Evolutionary conservation across 2,888 invertebrate species (phyloP).

Genomic region (Drosophila prostipennis): DNA sequence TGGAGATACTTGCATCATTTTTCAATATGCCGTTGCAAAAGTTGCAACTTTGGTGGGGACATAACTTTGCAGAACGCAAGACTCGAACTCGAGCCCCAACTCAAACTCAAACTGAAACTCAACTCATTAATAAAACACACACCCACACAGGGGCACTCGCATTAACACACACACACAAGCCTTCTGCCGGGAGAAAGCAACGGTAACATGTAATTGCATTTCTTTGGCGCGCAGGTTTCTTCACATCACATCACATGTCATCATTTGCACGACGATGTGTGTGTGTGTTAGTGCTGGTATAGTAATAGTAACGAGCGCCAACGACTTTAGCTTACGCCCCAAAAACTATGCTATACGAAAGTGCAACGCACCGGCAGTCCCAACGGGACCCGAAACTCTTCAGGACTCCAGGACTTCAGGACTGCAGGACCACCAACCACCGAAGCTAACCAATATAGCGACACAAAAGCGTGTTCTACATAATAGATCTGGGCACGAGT

Average conservation of each 20-base stretch:
- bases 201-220: constrained; percentile 74
- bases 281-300: constrained; percentile 36
- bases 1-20: constrained; percentile 70
- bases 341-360: constrained; percentile 70
- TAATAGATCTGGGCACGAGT: constrained; percentile 55
- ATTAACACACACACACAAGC: constrained; percentile 38
- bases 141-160: constrained; percentile 25
- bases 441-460: constrained; percentile 55
- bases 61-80: constrained; percentile 28
- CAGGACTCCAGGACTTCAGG: constrained; percentile 15
- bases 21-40: constrained; percentile 73
- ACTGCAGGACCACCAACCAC: constrained; percentile 39
- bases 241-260: constrained; percentile 69
- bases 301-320: constrained; percentile 69
- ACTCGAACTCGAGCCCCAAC: constrained; percentile 22
- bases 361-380: constrained; percentile 30
- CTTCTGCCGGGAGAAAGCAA: constrained; percentile 30
- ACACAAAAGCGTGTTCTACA: constrained; percentile 46
- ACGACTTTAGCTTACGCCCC: constrained; percentile 75
- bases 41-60: constrained; percentile 46
- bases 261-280: constrained; percentile 31
- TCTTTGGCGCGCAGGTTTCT: constrained; percentile 69
- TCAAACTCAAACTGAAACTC: constrained; percentile 52
- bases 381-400: constrained; percentile 37
- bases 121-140: constrained; percentile 61